Conservation (phyloP, 2,113 vertebrate genomes). For the Pyrgilauda ruficollis region DNA sequence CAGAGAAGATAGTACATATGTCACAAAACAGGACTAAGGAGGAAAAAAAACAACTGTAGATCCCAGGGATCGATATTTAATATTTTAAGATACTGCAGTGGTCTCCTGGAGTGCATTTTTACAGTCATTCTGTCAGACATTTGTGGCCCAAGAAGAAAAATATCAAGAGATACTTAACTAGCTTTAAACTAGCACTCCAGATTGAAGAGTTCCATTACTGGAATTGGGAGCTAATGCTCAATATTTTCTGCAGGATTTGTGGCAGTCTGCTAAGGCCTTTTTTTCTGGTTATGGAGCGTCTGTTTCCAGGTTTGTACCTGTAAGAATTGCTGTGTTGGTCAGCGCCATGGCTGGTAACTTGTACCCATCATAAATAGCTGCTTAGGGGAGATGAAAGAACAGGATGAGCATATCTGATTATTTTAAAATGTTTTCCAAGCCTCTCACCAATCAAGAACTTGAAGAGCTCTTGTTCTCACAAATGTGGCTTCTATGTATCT, state of each 20-base stretch:
- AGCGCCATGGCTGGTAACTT: neutral
- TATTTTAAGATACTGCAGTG: neutral
- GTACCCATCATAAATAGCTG: neutral
- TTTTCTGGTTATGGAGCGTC: neutral
- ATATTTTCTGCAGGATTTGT: neutral
- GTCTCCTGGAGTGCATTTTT: neutral
- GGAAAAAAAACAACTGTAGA: neutral
- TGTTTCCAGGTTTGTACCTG: neutral
- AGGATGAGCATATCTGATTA: neutral
- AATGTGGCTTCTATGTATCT: neutral
- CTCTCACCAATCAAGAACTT: neutral
- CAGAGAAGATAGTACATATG: neutral
- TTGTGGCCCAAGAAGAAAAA: neutral
- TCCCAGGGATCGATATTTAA: neutral
- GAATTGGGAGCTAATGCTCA: neutral
- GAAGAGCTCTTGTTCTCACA: neutral
- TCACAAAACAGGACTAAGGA: neutral
- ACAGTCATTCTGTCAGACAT: neutral
- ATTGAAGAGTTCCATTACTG: neutral
- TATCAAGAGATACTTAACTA: neutral
- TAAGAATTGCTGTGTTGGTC: neutral
- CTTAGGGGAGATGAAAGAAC: neutral
- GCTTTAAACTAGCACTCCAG: neutral
- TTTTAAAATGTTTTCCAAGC: neutral
- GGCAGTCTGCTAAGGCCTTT: neutral